A percentile compares a stretch with the other conserved stretches of the same genome.
These are phyloP conservation scores for Anas acuta DNA, from an alignment of 2,797 vertebrate species.

Conservation along the genomic window DNA sequence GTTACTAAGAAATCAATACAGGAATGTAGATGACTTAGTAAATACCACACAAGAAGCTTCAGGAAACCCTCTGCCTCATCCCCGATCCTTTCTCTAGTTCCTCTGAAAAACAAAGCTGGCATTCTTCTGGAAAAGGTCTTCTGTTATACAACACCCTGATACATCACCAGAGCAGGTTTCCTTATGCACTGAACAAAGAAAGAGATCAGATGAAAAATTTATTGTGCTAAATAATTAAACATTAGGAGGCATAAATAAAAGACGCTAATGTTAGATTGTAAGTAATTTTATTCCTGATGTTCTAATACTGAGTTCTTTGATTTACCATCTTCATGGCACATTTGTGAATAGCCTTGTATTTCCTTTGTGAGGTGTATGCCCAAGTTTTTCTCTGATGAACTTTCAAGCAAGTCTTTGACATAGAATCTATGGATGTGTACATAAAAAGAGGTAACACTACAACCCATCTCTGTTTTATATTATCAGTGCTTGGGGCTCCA, in stretches of 20 bases:
- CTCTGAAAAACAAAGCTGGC: background rate
- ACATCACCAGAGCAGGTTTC: background rate
- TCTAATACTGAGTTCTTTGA: background rate
- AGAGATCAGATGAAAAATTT: background rate
- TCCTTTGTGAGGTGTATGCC: background rate
- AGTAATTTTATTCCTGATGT: background rate
- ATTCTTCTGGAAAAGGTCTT: background rate
- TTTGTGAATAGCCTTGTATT: background rate
- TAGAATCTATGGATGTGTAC: background rate
- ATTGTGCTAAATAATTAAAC: background rate
- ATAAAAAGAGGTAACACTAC: background rate
- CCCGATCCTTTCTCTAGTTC: background rate
- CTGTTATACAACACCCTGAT: background rate
- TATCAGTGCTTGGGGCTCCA: background rate
- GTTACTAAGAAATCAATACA: background rate
- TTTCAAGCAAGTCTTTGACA: background rate
- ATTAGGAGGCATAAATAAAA: background rate
- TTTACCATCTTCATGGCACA: rapidly evolving
- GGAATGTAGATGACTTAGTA: background rate
- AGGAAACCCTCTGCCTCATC: background rate
- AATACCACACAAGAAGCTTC: background rate
- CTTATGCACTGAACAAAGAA: background rate
- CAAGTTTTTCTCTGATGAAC: background rate
- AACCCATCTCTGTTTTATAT: background rate
- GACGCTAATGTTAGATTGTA: background rate